phyloP scores from a whole-genome alignment of 1,140 invertebrate genomes.

The Lepidostoma basale region DNA sequence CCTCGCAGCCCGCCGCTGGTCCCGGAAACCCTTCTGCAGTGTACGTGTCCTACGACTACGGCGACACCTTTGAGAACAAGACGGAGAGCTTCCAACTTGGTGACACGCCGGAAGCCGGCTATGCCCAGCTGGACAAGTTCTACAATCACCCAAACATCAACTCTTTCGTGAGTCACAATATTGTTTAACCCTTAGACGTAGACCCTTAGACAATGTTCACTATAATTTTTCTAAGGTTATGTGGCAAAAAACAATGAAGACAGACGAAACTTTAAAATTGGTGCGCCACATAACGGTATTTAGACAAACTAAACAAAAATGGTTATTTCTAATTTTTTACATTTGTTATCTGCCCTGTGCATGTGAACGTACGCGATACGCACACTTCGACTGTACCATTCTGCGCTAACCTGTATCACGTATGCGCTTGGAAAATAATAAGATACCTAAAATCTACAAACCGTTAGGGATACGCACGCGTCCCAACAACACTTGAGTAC shows the following conservation, averaged over 20 bases:
- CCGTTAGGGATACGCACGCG: no score
- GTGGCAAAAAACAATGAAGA: background rate
- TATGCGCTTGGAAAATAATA: no score
- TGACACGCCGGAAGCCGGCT: slow-evolving; percentile 58
- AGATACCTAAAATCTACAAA: no score
- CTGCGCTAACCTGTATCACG: no score
- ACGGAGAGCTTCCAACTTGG: slow-evolving; percentile 69
- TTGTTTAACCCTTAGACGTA: background rate
- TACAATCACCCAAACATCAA: slow-evolving; percentile 76
- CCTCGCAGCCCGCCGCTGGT: slow-evolving; percentile 57
- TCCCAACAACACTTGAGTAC: no score
- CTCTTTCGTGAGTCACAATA: slow-evolving; percentile 32
- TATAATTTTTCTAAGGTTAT: background rate
- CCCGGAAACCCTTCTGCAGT: slow-evolving; percentile 68
- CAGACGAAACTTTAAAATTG: background rate
- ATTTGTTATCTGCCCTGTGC: no score
- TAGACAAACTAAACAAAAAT: no score
- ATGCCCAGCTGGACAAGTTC: slow-evolving; percentile 80
- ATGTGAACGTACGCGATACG: no score
- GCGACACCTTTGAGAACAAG: slow-evolving; percentile 77
- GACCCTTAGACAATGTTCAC: background rate
- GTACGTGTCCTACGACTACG: slow-evolving; percentile 87
- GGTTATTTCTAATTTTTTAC: no score
- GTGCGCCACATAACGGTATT: no score
- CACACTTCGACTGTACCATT: no score